These are phyloP conservation scores for Anniella stebbinsi DNA, from an alignment of 2,797 vertebrate species.

Conservation along the genomic window DNA sequence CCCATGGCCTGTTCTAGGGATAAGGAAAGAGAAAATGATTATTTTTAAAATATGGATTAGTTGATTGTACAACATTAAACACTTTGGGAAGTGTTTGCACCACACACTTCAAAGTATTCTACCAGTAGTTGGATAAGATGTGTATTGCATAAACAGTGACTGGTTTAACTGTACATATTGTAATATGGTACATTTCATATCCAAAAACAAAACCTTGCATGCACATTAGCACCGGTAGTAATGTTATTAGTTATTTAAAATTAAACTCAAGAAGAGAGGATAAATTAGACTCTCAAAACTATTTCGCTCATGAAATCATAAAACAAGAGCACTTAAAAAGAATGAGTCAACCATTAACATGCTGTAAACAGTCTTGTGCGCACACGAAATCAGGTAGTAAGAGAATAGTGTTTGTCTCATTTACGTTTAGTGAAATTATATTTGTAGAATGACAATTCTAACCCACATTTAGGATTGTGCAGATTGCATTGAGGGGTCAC, in stretches of 20 bases:
- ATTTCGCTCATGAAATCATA: neutral
- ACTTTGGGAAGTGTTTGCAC: constrained; percentile 58
- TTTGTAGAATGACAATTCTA: neutral
- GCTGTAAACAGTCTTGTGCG: neutral
- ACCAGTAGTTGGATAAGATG: constrained; percentile 69
- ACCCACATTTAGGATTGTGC: neutral
- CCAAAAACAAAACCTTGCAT: neutral
- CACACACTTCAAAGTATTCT: constrained; percentile 71
- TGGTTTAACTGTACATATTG: constrained; percentile 64
- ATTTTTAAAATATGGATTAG: neutral
- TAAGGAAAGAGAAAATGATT: neutral
- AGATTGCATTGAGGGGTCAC: neutral
- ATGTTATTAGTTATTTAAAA: neutral
- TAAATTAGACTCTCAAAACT: neutral
- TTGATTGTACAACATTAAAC: neutral
- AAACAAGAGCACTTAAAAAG: neutral
- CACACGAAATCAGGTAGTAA: neutral
- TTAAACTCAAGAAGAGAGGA: neutral
- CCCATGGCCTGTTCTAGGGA: too few relatives aligned
- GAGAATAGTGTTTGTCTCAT: neutral
- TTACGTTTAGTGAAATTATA: neutral
- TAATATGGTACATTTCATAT: constrained; percentile 9
- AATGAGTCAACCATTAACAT: neutral
- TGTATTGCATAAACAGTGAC: constrained; percentile 70
- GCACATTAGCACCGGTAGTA: neutral